Base-by-base conservation (phyloP, 2,113 vertebrate species). In the Oenanthe oenanthe region DNA sequence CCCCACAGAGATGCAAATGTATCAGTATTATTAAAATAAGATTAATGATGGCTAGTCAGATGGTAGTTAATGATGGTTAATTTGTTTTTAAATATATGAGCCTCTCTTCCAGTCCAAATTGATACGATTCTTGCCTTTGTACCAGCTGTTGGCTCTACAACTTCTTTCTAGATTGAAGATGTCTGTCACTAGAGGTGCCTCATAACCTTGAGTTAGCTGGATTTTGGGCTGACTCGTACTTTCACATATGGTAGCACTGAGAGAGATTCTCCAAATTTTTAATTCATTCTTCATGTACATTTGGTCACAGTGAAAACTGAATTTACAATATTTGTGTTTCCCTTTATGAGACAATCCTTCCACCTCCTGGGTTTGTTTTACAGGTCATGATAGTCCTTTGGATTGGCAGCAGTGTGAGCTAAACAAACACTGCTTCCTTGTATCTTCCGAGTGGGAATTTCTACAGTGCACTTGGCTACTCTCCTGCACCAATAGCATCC, bases 401-500 rank as follows among this genome's bases (percentile, higher is more conserved):
- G 89, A 77, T 81, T 97, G 97, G 96, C 97, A 97, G 82, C 53
- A 80, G 78, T n/a, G 22, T 31, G 68, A 97, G 93, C 92, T 91
- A 92, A 94, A 95, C 63, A 89, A 97, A 93, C 89, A 85, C 86
- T 96, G 16, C 21, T 97, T 98, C 65, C 79, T 87, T 75, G 24
- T 89, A 79, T 68, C 66, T 89, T 96, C 89, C 7, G 10, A 96
- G 67, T 85, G 94, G 95, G 95, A 97, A 96, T 92, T 97, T 97
- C 91, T 86, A 66, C 87, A 91, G 58, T 87, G 79, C 74, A 77
- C 87, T 97, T 98, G 97, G 91, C 95, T 95, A 67, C 86, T 96
- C 96, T 96, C 84, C 93, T 97, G 67, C 84, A 91, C 90, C 88
- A 66, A 98, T 97, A 96, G 87, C 48, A 97, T 97, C 95, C 97